Percentiles rank a stretch among this genome's conserved stretches.
phyloP scores from a whole-genome alignment of 2,113 vertebrate genomes.

The Caracal caracal region DNA sequence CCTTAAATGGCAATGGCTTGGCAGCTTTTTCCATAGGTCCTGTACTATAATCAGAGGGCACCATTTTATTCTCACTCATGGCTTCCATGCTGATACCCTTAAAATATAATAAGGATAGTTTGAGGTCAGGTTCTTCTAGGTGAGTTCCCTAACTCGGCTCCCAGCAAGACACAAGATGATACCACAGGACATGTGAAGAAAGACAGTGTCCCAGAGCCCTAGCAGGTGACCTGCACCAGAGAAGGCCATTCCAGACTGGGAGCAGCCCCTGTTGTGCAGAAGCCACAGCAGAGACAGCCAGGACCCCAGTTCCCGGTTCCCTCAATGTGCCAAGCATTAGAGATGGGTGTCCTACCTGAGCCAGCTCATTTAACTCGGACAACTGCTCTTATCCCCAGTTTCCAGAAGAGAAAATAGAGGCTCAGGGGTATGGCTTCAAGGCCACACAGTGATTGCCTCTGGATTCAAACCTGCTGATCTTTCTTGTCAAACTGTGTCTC shows the following conservation, averaged over 20 bases:
- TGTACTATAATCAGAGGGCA: constrained; percentile 84
- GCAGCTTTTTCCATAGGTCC: constrained; percentile 85
- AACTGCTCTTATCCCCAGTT: background rate
- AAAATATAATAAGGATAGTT: constrained; percentile 33
- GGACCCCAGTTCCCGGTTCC: background rate
- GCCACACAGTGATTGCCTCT: background rate
- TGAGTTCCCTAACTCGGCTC: background rate
- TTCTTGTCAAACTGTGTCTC: background rate
- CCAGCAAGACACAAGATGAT: background rate
- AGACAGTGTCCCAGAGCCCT: background rate
- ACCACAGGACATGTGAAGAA: background rate
- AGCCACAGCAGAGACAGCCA: background rate
- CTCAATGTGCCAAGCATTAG: background rate
- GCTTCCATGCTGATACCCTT: constrained; percentile 85
- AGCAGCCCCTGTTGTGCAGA: background rate
- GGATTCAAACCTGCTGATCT: background rate
- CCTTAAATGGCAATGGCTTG: constrained; percentile 94
- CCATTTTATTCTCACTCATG: constrained; percentile 88
- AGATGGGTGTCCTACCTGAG: background rate
- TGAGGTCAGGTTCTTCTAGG: background rate
- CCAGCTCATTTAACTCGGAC: background rate
- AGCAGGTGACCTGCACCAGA: background rate
- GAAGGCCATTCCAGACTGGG: background rate
- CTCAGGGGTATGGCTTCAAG: background rate
- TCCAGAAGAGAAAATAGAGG: background rate